Evolutionary conservation across 2,888 invertebrate genomes (phyloP), one percentile per base, ranked within the genome.

Genomic region (Entomobrya multifasciata): DNA sequence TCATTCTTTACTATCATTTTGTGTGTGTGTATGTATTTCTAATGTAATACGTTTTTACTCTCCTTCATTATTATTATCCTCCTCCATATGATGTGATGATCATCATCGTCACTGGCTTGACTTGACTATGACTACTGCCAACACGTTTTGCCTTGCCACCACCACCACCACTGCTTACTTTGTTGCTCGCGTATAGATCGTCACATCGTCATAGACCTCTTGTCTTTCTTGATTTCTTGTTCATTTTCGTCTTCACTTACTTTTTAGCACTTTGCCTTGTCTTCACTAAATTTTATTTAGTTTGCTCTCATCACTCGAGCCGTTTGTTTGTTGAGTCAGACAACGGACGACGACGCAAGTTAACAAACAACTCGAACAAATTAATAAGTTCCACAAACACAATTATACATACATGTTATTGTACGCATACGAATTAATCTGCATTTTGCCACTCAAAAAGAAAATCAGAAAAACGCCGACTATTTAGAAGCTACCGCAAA

Each of bases 281-380:
- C 44, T 72, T 52, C 11, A 25, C 74, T 57, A 65, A 84, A 62
- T 74, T 62, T 74, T 49, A 52, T 74, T 86, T 80, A 86, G 86
- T 86, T 86, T 74, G 60, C 78, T 80, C 86, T 79, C 79, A 86
- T 52, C 74, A 52, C 74, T 74, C 74, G 74, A 74, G 83, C 65
- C 83, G 83, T 65, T 83, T 83, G 76, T 44, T 52, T 79, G 65
- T 41, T 17, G 44, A 41, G n/a, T n/a, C n/a, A n/a, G 11, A 77
- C 77, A 20, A 55, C 60, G 2, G 13, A 41, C 49, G 36, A 67
- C 36, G 79, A 65, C 62, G 47, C 77, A 41, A 77, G 77, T 77
- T 25, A 60, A 77, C 57, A 77, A 77, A 57, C 41, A 74, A 49
- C 25, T 15, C 10, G n/a, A 47, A 44, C 17, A 72, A 20, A 20